Evolutionary conservation across 2,888 invertebrate species (phyloP).

Genomic region (Argynnis bischoffii): DNA sequence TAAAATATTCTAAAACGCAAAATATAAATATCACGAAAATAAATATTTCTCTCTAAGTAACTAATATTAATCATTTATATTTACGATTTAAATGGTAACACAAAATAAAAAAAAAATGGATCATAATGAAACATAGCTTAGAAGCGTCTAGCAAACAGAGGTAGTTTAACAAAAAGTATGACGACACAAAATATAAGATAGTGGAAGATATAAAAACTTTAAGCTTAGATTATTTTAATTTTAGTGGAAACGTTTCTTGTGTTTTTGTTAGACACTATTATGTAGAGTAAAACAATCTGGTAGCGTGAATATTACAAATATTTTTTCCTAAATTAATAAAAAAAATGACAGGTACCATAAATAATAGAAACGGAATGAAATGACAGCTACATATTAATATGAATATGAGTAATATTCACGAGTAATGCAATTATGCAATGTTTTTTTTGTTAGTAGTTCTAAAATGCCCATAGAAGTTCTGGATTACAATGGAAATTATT

Average conservation of each 20-base stretch:
- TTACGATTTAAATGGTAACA: constrained; percentile 24
- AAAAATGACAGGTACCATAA: too few relatives aligned
- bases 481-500: not conserved
- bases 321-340: not conserved
- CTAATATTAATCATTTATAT: not conserved
- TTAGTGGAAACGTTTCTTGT: constrained; percentile 1
- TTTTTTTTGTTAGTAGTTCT: constrained; percentile 8
- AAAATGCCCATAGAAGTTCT: constrained; percentile 3
- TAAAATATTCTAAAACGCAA: too few relatives aligned
- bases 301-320: constrained; percentile 4
- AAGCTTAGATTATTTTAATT: not conserved
- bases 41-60: not conserved
- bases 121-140: constrained; percentile 31
- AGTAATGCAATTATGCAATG: not conserved
- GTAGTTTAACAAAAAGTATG: constrained; percentile 19
- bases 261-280: not conserved
- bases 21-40: too few relatives aligned
- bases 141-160: constrained; percentile 34
- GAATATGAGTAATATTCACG: constrained; percentile 4
- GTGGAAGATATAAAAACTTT: not conserved
- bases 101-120: constrained; percentile 30
- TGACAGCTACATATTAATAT: not conserved
- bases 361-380: too few relatives aligned
- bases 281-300: not conserved
- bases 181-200: constrained; percentile 21